Base-by-base conservation (phyloP, 2,888 invertebrate genomes). In the Zygogramma bicolorata region DNA sequence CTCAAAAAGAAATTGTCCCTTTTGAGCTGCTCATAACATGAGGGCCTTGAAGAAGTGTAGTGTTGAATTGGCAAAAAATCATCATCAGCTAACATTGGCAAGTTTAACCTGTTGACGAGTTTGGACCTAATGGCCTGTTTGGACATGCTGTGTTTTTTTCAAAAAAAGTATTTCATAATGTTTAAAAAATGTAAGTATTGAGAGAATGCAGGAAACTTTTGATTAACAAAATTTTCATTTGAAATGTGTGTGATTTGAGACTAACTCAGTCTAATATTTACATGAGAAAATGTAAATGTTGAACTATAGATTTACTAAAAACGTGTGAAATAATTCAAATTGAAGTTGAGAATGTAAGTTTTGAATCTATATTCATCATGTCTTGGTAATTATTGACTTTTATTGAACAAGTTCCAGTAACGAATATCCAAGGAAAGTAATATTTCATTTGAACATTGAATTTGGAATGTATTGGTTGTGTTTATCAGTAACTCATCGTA, bases 241-340 rank as follows among this genome's bases (percentile, higher is more conserved):
- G 4, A 15, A 3, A 22, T n/a, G 13, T 27, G 53, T 53, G 53
- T 53, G 25, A n/a, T 53, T 53, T 53, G 53, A 53, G 25, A 53
- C 53, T 53, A 53, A 53, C 53, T 13, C 53, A 53, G 5, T 53
- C 53, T 53, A 53, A 53, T 53, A 27, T 27, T 53, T 53, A 53
- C 25, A 27, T 53, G 53, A 53, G 53, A 53, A 53, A 53, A 53
- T 53, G 53, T 53, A 53, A 53, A 53, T 53, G 53, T 27, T 53
- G 53, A 53, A 49, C 20, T 49, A 22, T 22, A 6, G 5, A 1
- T 25, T 6, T 27, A 25, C 53, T 22, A 27, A 53, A 53, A 53
- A 53, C 18, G 27, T 53, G 46, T 46, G 46, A 10, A 42, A 46
- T 46, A 46, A 46, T 22, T 3, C 8, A 46, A 46, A 8, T 20